Evolutionary conservation across 1,140 invertebrate species (phyloP), one percentile per base, ranked within the genome.

Genomic region (Drosophila burlai): DNA sequence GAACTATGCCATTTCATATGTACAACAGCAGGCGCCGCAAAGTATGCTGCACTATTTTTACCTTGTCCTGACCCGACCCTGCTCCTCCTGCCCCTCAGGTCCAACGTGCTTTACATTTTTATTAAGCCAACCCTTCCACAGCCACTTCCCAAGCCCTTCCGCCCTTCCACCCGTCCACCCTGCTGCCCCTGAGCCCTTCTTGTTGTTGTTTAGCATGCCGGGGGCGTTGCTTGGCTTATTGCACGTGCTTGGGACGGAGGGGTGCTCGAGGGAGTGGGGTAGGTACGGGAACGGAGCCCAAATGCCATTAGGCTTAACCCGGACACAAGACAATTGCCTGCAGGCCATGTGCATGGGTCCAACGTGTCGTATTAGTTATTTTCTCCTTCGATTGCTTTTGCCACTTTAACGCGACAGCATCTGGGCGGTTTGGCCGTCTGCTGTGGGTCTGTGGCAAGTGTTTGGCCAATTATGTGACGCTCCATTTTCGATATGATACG

Each of bases 361-460:
- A 89, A 89, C 84, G 84, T 89, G 84, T 85, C 85, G 84, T 89
- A 89, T 90, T 89, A 89, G 84, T 89, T 89, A 89, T 89, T 89
- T 89, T 89, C 85, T 90, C 89, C 84, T 84, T 90, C 85, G 85
- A 89, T 89, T 89, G 85, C 85, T 81, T 90, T 89, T 89, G 85
- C 85, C 84, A 90, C 85, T 89, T 89, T 90, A 85, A 78, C 84
- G 84, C 84, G 81, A 90, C 81, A 86, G 68, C 82, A 81, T 58
- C 69, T 64, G 69, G 40, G 61, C 54, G 42, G 38, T 31, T 61
- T 40, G n/a, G 34, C 57, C 31, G 36, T 29, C 45, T 61, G 58
- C 63, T 34, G 9, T 40, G 18, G 58, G 47, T 74, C 65, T 65
- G 64, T 69, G 80, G 62, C 71, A 83, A 83, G 77, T 84, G 77